A percentile compares a stretch with the other conserved stretches of the same genome.
These are phyloP conservation scores for Himalopsyche japonica DNA, from an alignment of 2,888 invertebrate genomes.

Conservation along the genomic window DNA sequence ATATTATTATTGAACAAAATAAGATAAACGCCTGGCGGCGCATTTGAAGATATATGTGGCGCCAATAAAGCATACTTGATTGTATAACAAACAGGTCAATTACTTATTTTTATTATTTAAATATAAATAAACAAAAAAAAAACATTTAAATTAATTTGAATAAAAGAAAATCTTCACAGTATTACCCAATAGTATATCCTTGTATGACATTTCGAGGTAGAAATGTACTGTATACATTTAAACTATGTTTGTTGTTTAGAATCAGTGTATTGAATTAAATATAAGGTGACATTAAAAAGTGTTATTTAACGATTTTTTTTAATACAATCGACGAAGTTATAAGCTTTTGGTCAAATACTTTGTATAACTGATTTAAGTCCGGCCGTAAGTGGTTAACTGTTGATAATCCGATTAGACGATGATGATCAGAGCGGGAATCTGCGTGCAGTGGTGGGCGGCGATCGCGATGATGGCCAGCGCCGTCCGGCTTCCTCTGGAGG, in stretches of 20 bases:
- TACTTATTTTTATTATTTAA: neutral
- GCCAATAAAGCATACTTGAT: neutral
- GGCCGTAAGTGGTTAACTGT: no score
- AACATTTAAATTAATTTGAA: neutral
- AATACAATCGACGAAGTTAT: no score
- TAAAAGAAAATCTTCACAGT: neutral
- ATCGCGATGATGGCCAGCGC: constrained; percentile 52
- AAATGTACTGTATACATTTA: neutral
- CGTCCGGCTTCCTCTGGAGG: constrained; percentile 62
- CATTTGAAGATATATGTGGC: neutral
- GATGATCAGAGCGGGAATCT: neutral
- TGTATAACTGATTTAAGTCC: neutral
- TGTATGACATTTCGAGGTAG: neutral
- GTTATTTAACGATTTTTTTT: no score
- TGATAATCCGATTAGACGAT: neutral
- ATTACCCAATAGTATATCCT: neutral
- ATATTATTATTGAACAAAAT: neutral
- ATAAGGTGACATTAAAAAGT: no score
- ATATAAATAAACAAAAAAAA: neutral
- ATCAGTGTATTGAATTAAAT: no score
- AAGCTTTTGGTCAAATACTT: neutral
- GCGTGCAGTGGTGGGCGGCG: constrained; percentile 42
- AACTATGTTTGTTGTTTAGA: neutral
- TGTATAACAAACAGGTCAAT: neutral
- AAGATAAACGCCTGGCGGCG: neutral